Evolutionary conservation across 1,140 invertebrate genomes (phyloP), one percentile per base, ranked within the genome.

Genomic region (Caerostris extrusa): DNA sequence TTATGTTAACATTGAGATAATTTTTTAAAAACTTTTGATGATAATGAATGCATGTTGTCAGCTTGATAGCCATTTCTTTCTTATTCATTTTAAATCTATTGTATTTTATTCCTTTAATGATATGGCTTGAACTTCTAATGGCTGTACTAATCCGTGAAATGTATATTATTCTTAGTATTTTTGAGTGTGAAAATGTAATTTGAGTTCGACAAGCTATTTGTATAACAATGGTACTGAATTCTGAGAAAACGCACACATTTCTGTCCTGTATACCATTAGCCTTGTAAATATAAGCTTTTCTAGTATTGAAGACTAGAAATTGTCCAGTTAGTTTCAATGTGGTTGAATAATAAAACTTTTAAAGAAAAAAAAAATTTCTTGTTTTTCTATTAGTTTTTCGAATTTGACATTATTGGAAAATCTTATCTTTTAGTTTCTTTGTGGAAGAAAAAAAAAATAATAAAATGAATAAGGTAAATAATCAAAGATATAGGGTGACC

Each of bases 221-320:
- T 71, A 67, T 64, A 69, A 83, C 81, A 57, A 93, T 71, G 50
- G 56, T 93, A 69, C 19, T 91, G 81, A 85, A 34, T 83, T 93
- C 91, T 93, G 64, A 93, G 50, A 93, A 91, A 87, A 93, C 91
- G 91, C 91, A 93, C 91, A 93, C 91, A 93, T 93, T 93, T 93
- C 77, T 93, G 91, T 93, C 91, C 91, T 93, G 87, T 93, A 87
- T 93, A 93, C 91, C 61, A 69, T 86, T 85, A 81, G 34, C 77
- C 60, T 93, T 86, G 82, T 87, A 93, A 86, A 93, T 64, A 71
- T 86, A 69, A 87, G 91, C 91, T 93, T 93, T 93, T 93, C 91
- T 93, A 87, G 91, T 93, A 34, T 53, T 57, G 53, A 17, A 93
- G 71, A 83, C 91, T 93, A 93, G 91, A 93, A 93, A 86, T 55